Evolutionary conservation across 2,797 vertebrate genomes (phyloP), one percentile per base, ranked within the genome.

Genomic region (Champsocephalus esox): DNA sequence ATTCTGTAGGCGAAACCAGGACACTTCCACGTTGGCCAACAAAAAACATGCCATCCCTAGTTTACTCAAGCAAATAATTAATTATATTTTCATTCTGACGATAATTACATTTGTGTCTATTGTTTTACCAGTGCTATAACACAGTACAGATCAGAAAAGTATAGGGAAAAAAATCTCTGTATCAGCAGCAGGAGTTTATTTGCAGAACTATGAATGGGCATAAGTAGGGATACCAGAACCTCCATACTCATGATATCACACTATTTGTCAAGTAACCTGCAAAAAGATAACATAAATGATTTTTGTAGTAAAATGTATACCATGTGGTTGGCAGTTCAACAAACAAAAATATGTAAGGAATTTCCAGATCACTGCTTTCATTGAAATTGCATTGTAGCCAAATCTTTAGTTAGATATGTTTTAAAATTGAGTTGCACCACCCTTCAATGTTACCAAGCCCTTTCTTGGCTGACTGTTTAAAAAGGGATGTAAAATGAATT

Each of bases 121-220:
- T 28, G 28, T 28, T 28, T 28, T 28, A 28, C 28, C 28, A n/a
- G 6, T 12, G 2, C 14, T 16, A 16, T 28, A 28, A 28, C 28
- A 28, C 28, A 28, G 28, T 28, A 28, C 28, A 28, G 28, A 5
- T 28, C 28, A 65, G n/a, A 8, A 60, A 60, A 11, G 41, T 16
- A 19, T 59, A 9, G 4, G n/a, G 21, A 70, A 66, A 3, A 12
- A 5, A 12, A 19, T 24, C 17, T 34, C 43, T n/a, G 49, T n/a
- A 61, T 46, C 43, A 73, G 48, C 11, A 44, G 11, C 17, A 52
- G 49, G 13, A 75, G 50, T 65, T 21, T 34, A 59, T 56, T 63
- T 67, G 8, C 38, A 66, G 32, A 28, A n/a, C 28, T 1, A n/a
- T 46, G 10, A 4, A 12, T 16, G 8, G 28, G 21, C 38, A 57